Base-by-base conservation (phyloP, 2,113 vertebrate species). In the Heloderma charlesbogerti region DNA sequence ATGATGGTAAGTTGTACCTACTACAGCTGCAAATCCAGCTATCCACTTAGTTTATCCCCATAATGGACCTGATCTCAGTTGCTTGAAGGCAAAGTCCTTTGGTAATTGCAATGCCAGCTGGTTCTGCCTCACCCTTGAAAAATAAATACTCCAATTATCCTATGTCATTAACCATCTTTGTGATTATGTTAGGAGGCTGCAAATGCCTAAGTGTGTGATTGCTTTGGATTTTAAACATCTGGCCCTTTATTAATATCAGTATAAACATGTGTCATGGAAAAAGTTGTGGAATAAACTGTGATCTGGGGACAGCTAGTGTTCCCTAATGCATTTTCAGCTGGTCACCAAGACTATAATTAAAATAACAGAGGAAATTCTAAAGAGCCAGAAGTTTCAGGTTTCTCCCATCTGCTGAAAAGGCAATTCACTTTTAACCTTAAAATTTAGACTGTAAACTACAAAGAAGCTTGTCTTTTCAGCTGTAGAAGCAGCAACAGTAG, bases 221-320 rank as follows among this genome's bases (percentile, higher is more conserved):
- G 87, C 40, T 88, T 79, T 48, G 74, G 43, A 79, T 78, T 66
- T 66, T 88, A 29, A 88, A 80, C 57, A 88, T 88, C 87, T 88
- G 75, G 40, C 57, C 20, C 29, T 80, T 88, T 79, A 66, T 66
- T 66, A 66, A 29, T 67, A 67, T 48, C 75, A 27, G 29, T 25
- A 88, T 31, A 48, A 87, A 67, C 77, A 45, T 88, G 57, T 79
- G 60, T 88, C 74, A 22, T 67, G 40, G 74, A 88, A 88, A 31
- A 66, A 66, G 31, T 13, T n/a, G 16, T 67, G 16, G 57, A 67
- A 80, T n/a, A 79, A 79, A 45, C 27, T 88, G 74, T 87, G n/a
- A 60, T 43, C 51, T 3, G 27, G 74, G 13, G 40, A 66, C 37
- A 66, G 86, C n/a, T 51, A 37, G n/a, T 66, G 54, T 27, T 88